Base-by-base conservation (phyloP, 2,888 invertebrate species). In the Sylvicola cinctus region DNA sequence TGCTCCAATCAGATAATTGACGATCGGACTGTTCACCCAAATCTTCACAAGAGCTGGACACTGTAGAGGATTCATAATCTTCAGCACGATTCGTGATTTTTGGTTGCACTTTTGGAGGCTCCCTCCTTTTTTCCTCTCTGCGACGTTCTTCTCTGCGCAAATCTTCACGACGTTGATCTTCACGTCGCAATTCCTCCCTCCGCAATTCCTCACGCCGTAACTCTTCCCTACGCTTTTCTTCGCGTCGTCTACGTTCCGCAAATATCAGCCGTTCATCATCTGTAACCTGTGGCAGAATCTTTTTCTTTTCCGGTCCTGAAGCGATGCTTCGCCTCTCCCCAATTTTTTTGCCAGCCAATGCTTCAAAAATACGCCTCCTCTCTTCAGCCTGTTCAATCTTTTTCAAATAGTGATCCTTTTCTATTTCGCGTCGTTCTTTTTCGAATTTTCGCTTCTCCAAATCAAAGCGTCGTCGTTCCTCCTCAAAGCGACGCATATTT, bases 361-460 rank as follows among this genome's bases (percentile, higher is more conserved):
- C 17, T 20, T 17, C 11, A 29, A 8, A 17, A 29, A 7, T 29
- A 20, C 23, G 6, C 27, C 14, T 8, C 6, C 11, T 30, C 11
- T 30, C 28, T 11, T 31, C n/a, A n/a, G 15, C 12, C 15, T 16
- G 15, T 11, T 31, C 16, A 4, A 14, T 35, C 37, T 4, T 29
- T 20, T 7, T 64, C 63, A 11, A 62, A 63, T 45, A 59, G 52
- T 28, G 63, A 46, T 36, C 51, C 55, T 49, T 53, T 56, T 56
- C 55, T 14, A 43, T 31, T 16, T 70, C 70, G 6, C 69, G 63
- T 44, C 65, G 62, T 39, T 70, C 58, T 29, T 58, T 59, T 50
- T 63, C 65, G 15, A 53, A 57, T 3, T 50, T 50, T 11, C 58
- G 50, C 37, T 55, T 57, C 35, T 54, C 57, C 3, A 49, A 54